Percentiles rank a stretch among this genome's conserved stretches.
These are phyloP conservation scores for Neuroscelio doddi DNA, from an alignment of 2,888 invertebrate genomes.

Conservation along the genomic window DNA sequence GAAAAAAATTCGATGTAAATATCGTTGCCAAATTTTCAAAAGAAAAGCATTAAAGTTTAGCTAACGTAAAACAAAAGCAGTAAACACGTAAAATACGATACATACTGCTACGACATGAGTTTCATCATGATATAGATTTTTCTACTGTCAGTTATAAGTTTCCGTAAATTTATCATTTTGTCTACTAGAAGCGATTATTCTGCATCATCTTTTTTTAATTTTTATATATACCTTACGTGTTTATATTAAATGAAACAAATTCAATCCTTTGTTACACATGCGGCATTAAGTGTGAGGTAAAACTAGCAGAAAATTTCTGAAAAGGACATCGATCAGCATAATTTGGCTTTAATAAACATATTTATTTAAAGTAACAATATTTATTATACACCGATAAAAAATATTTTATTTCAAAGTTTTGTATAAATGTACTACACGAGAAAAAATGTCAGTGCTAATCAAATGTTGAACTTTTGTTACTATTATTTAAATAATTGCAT, in stretches of 20 bases:
- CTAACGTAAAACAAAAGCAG: background rate
- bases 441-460: no score
- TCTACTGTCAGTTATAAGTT: constrained; percentile 9
- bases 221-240: constrained; percentile 7
- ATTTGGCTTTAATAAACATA: background rate
- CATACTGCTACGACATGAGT: constrained; percentile 2
- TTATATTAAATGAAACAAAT: constrained; percentile 1
- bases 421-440: no score
- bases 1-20: background rate
- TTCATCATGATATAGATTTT: constrained; percentile 10
- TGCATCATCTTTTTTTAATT: constrained; percentile 14
- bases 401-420: no score
- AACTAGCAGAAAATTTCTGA: background rate
- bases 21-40: background rate
- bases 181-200: constrained; percentile 10
- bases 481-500: no score
- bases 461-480: no score
- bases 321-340: background rate
- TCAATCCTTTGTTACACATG: background rate
- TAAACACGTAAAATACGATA: background rate
- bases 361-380: no score
- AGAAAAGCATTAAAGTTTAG: background rate
- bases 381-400: no score
- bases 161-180: constrained; percentile 3
- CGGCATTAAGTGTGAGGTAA: background rate